A percentile compares a stretch with the other conserved stretches of the same genome.
These are phyloP conservation scores for Hypocryptadius cinnamomeus DNA, from an alignment of 2,113 vertebrate genomes.

Conservation along the genomic window DNA sequence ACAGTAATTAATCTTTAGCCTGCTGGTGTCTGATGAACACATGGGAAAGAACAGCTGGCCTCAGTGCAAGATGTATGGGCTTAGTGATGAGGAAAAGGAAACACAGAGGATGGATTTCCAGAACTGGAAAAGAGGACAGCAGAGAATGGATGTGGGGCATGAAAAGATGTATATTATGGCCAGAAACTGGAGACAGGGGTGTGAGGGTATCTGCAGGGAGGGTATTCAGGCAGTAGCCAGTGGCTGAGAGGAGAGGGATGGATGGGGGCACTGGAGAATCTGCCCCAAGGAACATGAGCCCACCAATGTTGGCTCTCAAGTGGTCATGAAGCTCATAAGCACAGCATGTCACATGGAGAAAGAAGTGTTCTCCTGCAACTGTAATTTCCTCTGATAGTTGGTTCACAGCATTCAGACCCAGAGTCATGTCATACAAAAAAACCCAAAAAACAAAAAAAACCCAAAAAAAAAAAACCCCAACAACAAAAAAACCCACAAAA, in stretches of 20 bases:
- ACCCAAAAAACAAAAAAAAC: neutral
- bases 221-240: neutral
- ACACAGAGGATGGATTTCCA: neutral
- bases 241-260: neutral
- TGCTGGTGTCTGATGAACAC: neutral
- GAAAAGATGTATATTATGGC: neutral
- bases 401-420: neutral
- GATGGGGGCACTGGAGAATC: neutral
- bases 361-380: neutral
- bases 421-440: neutral
- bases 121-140: neutral
- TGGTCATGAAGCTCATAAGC: accelerated
- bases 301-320: neutral
- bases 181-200: neutral
- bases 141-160: neutral
- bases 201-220: neutral
- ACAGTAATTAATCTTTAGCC: neutral
- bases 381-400: neutral
- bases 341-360: neutral
- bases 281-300: accelerated
- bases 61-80: neutral
- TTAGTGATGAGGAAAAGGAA: neutral
- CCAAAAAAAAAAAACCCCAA: too few relatives aligned
- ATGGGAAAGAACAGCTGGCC: neutral
- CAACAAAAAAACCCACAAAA: neutral